A percentile compares a stretch with the other conserved stretches of the same genome.
Evolutionary conservation across 2,113 vertebrate genomes (phyloP).

Genomic region (Eulacestoma nigropectus): DNA sequence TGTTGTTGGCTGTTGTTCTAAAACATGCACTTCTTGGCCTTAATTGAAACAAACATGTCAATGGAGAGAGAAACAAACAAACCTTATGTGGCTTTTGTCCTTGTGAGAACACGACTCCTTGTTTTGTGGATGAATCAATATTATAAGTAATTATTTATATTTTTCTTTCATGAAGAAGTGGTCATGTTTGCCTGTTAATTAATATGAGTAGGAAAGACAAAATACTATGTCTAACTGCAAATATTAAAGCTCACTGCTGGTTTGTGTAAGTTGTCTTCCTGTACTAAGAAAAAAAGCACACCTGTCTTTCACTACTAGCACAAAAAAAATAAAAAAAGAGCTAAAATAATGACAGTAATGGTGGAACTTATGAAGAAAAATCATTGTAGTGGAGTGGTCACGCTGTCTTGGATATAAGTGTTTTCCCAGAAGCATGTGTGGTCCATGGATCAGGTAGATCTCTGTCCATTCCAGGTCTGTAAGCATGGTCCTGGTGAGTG

Average conservation of each 20-base stretch:
- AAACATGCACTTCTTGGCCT: slow-evolving; percentile 53
- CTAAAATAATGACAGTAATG: background rate
- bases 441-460: background rate
- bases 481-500: background rate
- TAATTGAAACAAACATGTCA: slow-evolving; percentile 59
- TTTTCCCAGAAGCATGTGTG: background rate
- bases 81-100: slow-evolving; percentile 21
- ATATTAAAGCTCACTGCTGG: background rate
- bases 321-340: background rate
- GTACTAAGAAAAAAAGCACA: background rate
- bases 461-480: background rate
- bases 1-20: slow-evolving; percentile 46
- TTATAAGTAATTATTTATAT: slow-evolving; percentile 58
- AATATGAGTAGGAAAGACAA: slow-evolving; percentile 18
- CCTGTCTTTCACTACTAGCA: background rate
- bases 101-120: background rate
- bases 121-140: slow-evolving; percentile 59
- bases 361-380: background rate
- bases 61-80: background rate
- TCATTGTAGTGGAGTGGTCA: background rate
- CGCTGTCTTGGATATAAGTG: background rate
- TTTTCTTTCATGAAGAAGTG: slow-evolving; percentile 25
- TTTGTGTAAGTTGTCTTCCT: background rate
- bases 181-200: slow-evolving; percentile 56
- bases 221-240: background rate